Conservation (phyloP, 2,888 invertebrate genomes). For the Ryuthela nishihirai region DNA sequence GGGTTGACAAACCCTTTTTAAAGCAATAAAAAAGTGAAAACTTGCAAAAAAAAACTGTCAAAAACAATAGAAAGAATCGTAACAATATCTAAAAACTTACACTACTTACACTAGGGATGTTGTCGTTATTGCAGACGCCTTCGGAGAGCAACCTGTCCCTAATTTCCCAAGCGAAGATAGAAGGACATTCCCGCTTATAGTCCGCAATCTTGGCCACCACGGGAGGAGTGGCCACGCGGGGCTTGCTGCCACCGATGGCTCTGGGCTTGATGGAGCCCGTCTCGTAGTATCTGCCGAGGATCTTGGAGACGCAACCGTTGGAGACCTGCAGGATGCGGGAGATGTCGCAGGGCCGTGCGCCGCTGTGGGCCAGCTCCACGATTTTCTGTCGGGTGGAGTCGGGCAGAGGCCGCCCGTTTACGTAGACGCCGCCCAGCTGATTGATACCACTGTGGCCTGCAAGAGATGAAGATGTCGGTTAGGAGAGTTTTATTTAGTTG, state of each 20-base stretch:
- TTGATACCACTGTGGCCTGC: conserved; percentile 96
- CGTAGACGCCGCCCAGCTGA: conserved; percentile 97
- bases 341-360: conserved; percentile 96
- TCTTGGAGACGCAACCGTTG: conserved; percentile 97
- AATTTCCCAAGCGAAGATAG: conserved; percentile 98
- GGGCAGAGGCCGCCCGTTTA: conserved; percentile 91
- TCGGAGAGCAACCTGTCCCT: conserved; percentile 88
- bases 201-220: conserved; percentile 91
- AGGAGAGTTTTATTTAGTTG: too few species aligned
- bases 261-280: conserved; percentile 93
- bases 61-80: too few species aligned
- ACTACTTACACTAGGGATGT: conserved; percentile 91
- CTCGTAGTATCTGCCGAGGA: conserved; percentile 93
- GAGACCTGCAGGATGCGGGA: conserved; percentile 93
- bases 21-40: too few species aligned
- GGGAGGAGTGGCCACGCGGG: conserved; percentile 86
- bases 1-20: too few species aligned
- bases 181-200: conserved; percentile 94
- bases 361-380: conserved; percentile 88
- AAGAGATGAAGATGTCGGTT: too few species aligned
- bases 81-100: too few species aligned
- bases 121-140: conserved; percentile 90
- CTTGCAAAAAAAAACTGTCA: too few species aligned
- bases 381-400: conserved; percentile 97
- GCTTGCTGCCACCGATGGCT: conserved; percentile 94